A percentile compares a stretch with the other conserved stretches of the same genome.
These are phyloP conservation scores for Bombus waltoni DNA, from an alignment of 1,140 invertebrate genomes.

Conservation along the genomic window DNA sequence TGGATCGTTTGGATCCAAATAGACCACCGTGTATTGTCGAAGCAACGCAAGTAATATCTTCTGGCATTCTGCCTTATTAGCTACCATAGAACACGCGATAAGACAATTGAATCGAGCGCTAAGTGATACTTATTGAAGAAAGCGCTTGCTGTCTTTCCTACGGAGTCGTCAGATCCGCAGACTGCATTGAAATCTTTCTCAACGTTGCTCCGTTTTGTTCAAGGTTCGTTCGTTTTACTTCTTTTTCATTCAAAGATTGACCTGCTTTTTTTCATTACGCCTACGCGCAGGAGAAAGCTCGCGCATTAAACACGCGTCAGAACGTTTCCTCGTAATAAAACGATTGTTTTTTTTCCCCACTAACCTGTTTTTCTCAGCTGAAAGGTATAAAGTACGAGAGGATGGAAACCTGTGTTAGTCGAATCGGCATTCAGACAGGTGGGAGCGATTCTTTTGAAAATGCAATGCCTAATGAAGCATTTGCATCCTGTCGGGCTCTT, in stretches of 20 bases:
- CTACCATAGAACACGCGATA: not conserved
- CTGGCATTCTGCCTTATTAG: not conserved
- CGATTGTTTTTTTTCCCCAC: not conserved
- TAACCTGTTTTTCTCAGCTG: slow-evolving; percentile 36
- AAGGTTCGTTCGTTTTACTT: not conserved
- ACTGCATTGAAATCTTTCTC: not conserved
- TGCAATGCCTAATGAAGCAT: slow-evolving; percentile 55
- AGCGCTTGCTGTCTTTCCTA: not conserved
- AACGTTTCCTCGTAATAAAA: slow-evolving; percentile 22
- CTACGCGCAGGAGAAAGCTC: not conserved
- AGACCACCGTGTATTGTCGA: not conserved
- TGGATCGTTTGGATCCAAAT: not conserved
- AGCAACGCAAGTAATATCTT: not conserved
- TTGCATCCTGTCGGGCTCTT: slow-evolving; percentile 33
- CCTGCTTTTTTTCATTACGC: not conserved
- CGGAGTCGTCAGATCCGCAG: too few species aligned
- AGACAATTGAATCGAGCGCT: not conserved
- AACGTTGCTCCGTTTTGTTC: not conserved
- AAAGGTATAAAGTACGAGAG: slow-evolving; percentile 22
- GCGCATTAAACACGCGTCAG: not conserved
- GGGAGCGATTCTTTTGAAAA: slow-evolving; percentile 48
- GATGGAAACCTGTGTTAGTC: slow-evolving; percentile 27
- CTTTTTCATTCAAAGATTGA: not conserved
- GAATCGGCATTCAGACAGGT: slow-evolving; percentile 21
- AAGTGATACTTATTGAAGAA: not conserved